Evolutionary conservation across 2,113 vertebrate species (phyloP), one percentile per base, ranked within the genome.

Genomic region (Ploceus nigricollis): DNA sequence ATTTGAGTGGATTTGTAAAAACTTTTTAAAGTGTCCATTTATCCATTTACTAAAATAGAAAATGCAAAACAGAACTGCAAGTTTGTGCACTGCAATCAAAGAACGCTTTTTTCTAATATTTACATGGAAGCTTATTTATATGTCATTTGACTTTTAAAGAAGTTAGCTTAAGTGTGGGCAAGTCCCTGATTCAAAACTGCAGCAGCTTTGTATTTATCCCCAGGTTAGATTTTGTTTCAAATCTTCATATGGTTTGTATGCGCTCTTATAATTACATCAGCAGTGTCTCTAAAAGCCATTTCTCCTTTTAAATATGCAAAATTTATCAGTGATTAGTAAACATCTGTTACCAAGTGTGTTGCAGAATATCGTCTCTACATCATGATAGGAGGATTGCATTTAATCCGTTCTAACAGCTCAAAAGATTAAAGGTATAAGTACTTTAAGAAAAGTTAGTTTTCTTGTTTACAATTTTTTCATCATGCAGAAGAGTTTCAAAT

Each of bases 231-330:
- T 96, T 90, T 87, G 24, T 76, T 95, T 90, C 50, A 89, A 77
- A 83, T 70, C 35, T 91, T 86, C 48, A 30, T 65, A 20, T 33
- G 9, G 17, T 78, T 90, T 90, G 15, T 45, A 39, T 60, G 5
- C 4, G 2, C 24, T 88, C 13, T 53, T 94, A 50, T 81, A 86
- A 94, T 85, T 95, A 75, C 31, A 86, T 44, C 71, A 90, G 18
- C 20, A 73, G 27, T 82, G 57, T 44, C 37, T 93, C 71, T 61
- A 66, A 94, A 93, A 90, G 8, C 30, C 37, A 47, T 86, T 90
- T 93, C 35, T n/a, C 14, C 30, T 85, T 93, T 94, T 91, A 93
- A 95, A 88, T 86, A 97, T 94, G 87, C 91, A 94, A 87, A 96
- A 93, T 72, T 90, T 94, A 88, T 82, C 84, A 90, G 72, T 57